A percentile compares a stretch with the other conserved stretches of the same genome.
Evolutionary conservation across 2,797 vertebrate species (phyloP).

Genomic region (Acanthopagrus latus): DNA sequence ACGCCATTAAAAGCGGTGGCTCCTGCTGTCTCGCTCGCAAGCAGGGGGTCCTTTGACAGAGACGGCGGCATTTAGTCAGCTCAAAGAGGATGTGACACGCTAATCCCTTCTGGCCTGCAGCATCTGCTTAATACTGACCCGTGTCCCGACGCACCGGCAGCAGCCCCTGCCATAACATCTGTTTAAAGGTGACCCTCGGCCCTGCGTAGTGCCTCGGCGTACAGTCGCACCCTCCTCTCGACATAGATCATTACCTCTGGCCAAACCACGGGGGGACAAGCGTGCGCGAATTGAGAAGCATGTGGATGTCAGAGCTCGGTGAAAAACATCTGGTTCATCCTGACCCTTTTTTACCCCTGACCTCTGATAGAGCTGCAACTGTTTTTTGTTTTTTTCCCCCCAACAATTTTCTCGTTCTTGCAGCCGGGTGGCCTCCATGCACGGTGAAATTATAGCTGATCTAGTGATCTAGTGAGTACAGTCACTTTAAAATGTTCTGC

Average conservation of each 20-base stretch:
- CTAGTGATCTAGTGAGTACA: background rate
- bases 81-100: slow-evolving; percentile 66
- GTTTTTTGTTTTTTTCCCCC: background rate
- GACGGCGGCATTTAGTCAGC: slow-evolving; percentile 71
- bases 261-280: slow-evolving; percentile 43
- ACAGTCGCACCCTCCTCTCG: slow-evolving; percentile 63
- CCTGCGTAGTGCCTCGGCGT: slow-evolving; percentile 59
- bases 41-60: slow-evolving; percentile 61
- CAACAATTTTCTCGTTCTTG: slow-evolving; percentile 29
- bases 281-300: slow-evolving; percentile 52
- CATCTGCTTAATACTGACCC: slow-evolving; percentile 81
- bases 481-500: slow-evolving; percentile 26
- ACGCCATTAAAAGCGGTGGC: slow-evolving; percentile 41
- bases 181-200: slow-evolving; percentile 80
- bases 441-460: slow-evolving; percentile 21
- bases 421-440: slow-evolving; percentile 8
- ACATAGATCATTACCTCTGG: slow-evolving; percentile 78
- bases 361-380: slow-evolving; percentile 49
- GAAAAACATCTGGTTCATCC: slow-evolving; percentile 71
- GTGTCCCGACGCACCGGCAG: slow-evolving; percentile 51
- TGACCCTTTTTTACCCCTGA: slow-evolving; percentile 56
- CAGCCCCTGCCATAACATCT: slow-evolving; percentile 76
- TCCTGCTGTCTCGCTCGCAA: slow-evolving; percentile 32
- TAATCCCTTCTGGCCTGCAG: slow-evolving; percentile 66
- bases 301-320: slow-evolving; percentile 59